A percentile compares a stretch with the other conserved stretches of the same genome.
Evolutionary conservation across 2,888 invertebrate species (phyloP).

Genomic region (Ypsolopha sequella): DNA sequence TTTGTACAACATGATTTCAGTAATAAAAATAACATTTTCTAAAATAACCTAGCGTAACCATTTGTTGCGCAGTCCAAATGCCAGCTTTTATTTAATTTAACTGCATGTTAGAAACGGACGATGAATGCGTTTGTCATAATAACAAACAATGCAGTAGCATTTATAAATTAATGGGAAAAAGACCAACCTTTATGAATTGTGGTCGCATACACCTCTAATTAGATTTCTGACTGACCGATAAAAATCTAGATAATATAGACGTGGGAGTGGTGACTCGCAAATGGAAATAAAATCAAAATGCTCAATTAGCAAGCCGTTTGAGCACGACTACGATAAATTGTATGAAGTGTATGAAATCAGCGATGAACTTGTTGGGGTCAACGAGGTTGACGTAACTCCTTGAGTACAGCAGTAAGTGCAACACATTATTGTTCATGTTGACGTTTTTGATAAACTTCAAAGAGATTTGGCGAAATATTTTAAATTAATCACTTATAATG

Average conservation of each 20-base stretch:
- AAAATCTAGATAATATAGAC: background rate
- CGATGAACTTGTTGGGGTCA: conserved; percentile 8
- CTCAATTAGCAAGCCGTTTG: background rate
- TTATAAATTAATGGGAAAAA: conserved; percentile 18
- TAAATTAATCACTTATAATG: too few relatives aligned
- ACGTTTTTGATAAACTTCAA: too few relatives aligned
- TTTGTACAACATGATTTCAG: background rate
- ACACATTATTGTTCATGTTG: too few relatives aligned
- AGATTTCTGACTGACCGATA: too few relatives aligned
- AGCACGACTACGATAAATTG: background rate
- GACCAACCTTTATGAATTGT: background rate
- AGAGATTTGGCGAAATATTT: too few relatives aligned
- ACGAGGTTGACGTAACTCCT: conserved; percentile 5
- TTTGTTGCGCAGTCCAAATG: conserved; percentile 20
- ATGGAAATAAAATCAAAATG: background rate
- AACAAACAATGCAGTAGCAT: conserved; percentile 20
- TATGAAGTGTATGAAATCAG: conserved; percentile 4
- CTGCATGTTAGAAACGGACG: conserved; percentile 25
- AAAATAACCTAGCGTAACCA: conserved; percentile 4
- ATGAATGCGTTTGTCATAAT: conserved; percentile 18
- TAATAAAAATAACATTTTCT: background rate
- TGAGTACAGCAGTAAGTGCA: background rate
- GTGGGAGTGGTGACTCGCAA: background rate
- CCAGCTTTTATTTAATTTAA: conserved; percentile 18
- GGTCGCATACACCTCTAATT: background rate